phyloP scores from a whole-genome alignment of 2,888 invertebrate genomes.

The Capitulum mitella region DNA sequence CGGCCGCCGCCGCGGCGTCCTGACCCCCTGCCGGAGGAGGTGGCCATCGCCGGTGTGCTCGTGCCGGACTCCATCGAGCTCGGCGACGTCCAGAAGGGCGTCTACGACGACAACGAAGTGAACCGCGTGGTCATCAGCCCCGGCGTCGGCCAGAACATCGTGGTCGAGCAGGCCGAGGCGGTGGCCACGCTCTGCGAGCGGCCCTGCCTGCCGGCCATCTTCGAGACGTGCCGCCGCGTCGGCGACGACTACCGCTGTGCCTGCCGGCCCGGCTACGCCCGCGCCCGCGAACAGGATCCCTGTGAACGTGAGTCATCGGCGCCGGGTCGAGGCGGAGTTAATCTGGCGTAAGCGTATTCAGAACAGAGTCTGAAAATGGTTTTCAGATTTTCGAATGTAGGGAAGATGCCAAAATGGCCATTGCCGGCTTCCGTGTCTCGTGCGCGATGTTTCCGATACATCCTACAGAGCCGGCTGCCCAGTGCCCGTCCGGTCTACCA shows the following conservation, averaged over 20 bases:
- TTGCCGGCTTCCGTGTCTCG: too few relatives aligned
- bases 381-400: too few relatives aligned
- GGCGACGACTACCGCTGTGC: slow-evolving; percentile 38
- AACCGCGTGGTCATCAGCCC: slow-evolving; percentile 34
- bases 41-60: background rate
- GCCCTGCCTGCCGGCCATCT: slow-evolving; percentile 38
- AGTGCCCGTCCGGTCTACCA: too few relatives aligned
- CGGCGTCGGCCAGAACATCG: slow-evolving; percentile 33
- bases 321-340: too few relatives aligned
- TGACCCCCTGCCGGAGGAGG: background rate
- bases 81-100: background rate
- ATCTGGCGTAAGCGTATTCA: too few relatives aligned
- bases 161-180: slow-evolving; percentile 30
- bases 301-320: slow-evolving; percentile 37
- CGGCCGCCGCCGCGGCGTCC: background rate
- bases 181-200: slow-evolving; percentile 36
- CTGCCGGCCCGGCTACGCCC: slow-evolving; percentile 38
- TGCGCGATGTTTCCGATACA: too few relatives aligned
- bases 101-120: slow-evolving; percentile 35
- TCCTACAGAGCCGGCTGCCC: too few relatives aligned
- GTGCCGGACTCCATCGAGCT: background rate
- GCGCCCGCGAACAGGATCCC: slow-evolving; percentile 35
- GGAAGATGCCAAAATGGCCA: too few relatives aligned
- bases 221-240: slow-evolving; percentile 38
- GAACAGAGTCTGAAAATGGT: too few relatives aligned